Conservation (phyloP, 2,797 vertebrate genomes). For the Sarcophilus harrisii region DNA sequence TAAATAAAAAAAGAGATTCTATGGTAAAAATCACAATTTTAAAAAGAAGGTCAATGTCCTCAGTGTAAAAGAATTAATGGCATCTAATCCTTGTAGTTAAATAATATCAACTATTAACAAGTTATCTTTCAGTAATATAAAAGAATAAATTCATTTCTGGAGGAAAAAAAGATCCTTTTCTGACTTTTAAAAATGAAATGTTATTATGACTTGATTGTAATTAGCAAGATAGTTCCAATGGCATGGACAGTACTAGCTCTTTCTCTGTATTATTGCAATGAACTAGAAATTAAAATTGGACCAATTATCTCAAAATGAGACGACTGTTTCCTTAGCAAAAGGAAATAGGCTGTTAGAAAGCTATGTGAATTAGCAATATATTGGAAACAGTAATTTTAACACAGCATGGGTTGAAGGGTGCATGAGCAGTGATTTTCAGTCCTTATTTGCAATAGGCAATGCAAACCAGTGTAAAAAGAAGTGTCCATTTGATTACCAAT, state of each 20-base stretch:
- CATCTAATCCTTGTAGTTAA: not conserved
- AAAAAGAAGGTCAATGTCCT: not conserved
- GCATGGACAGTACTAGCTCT: not conserved
- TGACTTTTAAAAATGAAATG: conserved; percentile 35
- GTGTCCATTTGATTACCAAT: not conserved
- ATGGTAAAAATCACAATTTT: conserved; percentile 17
- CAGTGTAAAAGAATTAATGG: not conserved
- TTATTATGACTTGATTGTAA: conserved; percentile 8
- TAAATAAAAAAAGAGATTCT: not conserved
- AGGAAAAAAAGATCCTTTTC: not conserved
- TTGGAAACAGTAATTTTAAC: conserved; percentile 54
- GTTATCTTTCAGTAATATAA: conserved; percentile 7
- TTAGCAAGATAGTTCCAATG: conserved; percentile 51
- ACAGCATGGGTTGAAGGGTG: conserved; percentile 45
- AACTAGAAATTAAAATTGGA: conserved; percentile 46
- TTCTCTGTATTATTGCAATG: conserved; percentile 34
- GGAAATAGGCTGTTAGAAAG: conserved; percentile 59
- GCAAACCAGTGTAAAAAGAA: conserved; percentile 31
- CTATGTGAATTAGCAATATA: conserved; percentile 16
- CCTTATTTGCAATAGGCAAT: conserved; percentile 26
- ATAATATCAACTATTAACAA: not conserved
- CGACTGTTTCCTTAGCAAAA: conserved; percentile 52
- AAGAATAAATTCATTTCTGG: conserved; percentile 11
- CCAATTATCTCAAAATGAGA: conserved; percentile 39
- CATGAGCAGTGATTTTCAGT: conserved; percentile 1